Percentiles rank a stretch among this genome's conserved stretches.
Conservation (phyloP, 2,797 vertebrate species). For the Gymnoscopelus braueri region DNA sequence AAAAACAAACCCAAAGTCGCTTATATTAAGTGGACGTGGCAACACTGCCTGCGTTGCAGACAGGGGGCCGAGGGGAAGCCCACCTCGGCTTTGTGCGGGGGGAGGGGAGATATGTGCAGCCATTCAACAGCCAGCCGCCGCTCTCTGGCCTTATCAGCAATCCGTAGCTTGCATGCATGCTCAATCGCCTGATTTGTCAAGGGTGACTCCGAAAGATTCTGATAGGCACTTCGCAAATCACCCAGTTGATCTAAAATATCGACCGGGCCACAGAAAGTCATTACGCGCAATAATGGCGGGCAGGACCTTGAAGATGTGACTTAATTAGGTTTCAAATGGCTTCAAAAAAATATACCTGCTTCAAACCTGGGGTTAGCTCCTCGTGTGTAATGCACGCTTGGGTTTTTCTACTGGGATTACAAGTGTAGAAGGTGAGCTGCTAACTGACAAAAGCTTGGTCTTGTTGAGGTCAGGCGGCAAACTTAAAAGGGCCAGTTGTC, state of each 20-base stretch:
- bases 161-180: conserved; percentile 80
- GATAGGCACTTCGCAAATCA: conserved; percentile 85
- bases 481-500: too few relatives aligned
- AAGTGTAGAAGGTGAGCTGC: conserved; percentile 51
- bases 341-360: conserved; percentile 73
- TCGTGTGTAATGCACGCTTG: conserved; percentile 55
- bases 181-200: conserved; percentile 84
- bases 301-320: conserved; percentile 84
- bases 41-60: too few relatives aligned
- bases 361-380: conserved; percentile 60
- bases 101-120: too few relatives aligned
- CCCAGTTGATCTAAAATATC: conserved; percentile 88
- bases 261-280: conserved; percentile 83
- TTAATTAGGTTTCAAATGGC: conserved; percentile 86
- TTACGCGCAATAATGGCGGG: conserved; percentile 85
- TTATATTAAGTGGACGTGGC: too few relatives aligned
- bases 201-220: conserved; percentile 84
- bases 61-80: conserved; percentile 33
- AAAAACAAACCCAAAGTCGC: too few relatives aligned
- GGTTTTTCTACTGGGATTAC: conserved; percentile 59
- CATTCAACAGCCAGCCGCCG: conserved; percentile 58
- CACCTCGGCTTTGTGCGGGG: conserved; percentile 30
- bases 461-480: too few relatives aligned
- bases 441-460: conserved; percentile 23
- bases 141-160: conserved; percentile 81